Percentiles rank a stretch among this genome's conserved stretches.
Conservation (phyloP, 2,797 vertebrate genomes). For the Cossypha niveicapilla region DNA sequence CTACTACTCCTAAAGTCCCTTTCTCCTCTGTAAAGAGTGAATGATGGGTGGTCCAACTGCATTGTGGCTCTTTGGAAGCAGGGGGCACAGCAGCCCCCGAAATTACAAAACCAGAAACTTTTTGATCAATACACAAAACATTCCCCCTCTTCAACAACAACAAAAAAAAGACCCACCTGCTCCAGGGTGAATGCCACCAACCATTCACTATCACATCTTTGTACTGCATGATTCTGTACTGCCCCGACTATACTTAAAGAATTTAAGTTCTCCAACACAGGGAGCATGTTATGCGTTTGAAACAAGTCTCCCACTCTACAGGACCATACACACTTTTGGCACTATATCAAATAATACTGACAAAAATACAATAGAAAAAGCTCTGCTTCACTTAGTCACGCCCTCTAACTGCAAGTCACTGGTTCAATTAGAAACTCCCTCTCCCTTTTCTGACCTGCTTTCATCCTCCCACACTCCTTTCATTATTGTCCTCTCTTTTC, state of each 20-base stretch:
- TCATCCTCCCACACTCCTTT: constrained; percentile 55
- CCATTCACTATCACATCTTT: constrained; percentile 24
- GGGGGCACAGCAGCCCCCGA: not conserved
- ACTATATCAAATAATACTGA: constrained; percentile 36
- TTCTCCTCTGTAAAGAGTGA: not conserved
- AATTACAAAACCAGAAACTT: not conserved
- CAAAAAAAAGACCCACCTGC: constrained; percentile 34
- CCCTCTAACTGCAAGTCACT: constrained; percentile 56
- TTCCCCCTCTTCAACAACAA: not conserved
- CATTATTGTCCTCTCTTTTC: constrained; percentile 33
- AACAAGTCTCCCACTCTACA: constrained; percentile 13
- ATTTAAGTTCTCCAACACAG: not conserved
- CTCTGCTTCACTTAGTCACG: constrained; percentile 35
- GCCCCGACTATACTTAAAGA: not conserved
- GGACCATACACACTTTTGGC: constrained; percentile 15
- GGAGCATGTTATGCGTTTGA: not conserved
- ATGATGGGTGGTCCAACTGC: not conserved
- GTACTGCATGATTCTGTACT: constrained; percentile 41
- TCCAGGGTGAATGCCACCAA: constrained; percentile 51
- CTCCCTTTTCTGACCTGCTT: constrained; percentile 49
- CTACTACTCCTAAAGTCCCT: not conserved
- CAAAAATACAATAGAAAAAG: constrained; percentile 40
- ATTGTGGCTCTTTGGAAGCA: not conserved
- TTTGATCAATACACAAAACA: not conserved
- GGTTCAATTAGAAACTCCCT: constrained; percentile 57